These are phyloP conservation scores for Valencia hispanica DNA, from an alignment of 2,797 vertebrate species.

Conservation along the genomic window DNA sequence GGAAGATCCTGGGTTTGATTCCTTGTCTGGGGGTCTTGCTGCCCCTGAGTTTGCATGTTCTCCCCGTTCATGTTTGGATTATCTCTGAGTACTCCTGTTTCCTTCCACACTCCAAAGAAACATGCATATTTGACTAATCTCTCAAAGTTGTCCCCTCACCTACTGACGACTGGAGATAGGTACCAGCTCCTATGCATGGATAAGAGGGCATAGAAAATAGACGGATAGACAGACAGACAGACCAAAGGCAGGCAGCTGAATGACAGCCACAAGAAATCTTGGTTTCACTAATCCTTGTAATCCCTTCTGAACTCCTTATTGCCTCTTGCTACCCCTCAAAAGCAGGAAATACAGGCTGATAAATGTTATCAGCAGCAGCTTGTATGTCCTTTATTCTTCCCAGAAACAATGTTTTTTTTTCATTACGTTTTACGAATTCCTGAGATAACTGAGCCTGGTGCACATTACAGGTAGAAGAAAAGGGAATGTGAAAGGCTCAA, in stretches of 20 bases:
- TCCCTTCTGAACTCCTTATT: not conserved
- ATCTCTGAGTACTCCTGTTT: not conserved
- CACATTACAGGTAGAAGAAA: not conserved
- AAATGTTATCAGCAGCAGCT: slow-evolving; percentile 3
- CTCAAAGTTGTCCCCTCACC: too few relatives aligned
- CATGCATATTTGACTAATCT: too few relatives aligned
- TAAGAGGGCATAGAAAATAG: not conserved
- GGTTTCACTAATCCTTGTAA: slow-evolving; percentile 9
- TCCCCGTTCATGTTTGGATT: not conserved
- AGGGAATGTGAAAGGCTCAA: not conserved
- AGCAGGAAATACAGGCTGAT: not conserved
- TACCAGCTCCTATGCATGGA: not conserved
- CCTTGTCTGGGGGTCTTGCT: not conserved
- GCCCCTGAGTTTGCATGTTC: not conserved
- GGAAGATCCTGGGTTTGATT: not conserved
- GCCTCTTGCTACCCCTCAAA: not conserved
- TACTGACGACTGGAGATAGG: not conserved
- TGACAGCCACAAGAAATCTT: not conserved
- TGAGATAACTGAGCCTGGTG: not conserved
- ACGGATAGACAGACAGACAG: not conserved
- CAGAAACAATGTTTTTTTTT: not conserved
- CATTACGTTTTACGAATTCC: not conserved
- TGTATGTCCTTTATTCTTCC: not conserved
- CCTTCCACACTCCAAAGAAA: too few relatives aligned
- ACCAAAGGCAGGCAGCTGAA: not conserved